Conservation (phyloP, 1,140 invertebrate species). For the Lasioglossum albipes region DNA sequence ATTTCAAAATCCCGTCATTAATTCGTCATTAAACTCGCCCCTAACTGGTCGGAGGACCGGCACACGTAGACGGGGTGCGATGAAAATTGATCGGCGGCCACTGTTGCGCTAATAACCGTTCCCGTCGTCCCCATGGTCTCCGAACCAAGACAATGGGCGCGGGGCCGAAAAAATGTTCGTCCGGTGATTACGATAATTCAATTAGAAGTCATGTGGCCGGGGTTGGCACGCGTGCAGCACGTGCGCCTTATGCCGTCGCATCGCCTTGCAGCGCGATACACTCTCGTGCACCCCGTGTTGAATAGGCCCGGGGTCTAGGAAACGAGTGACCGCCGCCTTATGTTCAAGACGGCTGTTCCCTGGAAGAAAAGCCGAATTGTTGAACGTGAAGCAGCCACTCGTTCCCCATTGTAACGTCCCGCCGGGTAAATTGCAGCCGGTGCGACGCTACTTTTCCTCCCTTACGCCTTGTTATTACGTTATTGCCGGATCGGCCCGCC, state of each 20-base stretch:
- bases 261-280: conserved; percentile 14
- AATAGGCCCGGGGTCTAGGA: conserved; percentile 29
- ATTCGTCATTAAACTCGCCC: not conserved
- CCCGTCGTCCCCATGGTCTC: not conserved
- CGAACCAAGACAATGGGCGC: conserved; percentile 7
- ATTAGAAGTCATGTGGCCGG: conserved; percentile 66
- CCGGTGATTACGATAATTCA: conserved; percentile 64
- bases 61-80: not conserved
- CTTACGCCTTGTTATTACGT: not conserved
- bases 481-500: not conserved
- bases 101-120: conserved; percentile 22
- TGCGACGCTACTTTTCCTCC: not conserved
- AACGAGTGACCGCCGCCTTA: conserved; percentile 59
- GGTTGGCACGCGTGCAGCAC: conserved; percentile 65
- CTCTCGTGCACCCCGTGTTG: conserved; percentile 47
- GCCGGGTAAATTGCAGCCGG: conserved; percentile 31
- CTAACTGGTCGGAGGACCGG: not conserved
- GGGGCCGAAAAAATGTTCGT: conserved; percentile 27
- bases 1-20: conserved; percentile 6
- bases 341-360: conserved; percentile 64
- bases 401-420: conserved; percentile 15
- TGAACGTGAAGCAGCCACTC: conserved; percentile 23
- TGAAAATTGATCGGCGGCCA: conserved; percentile 1
- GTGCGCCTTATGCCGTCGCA: conserved; percentile 58
- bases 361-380: conserved; percentile 33